Evolutionary conservation across 2,888 invertebrate species (phyloP), one percentile per base, ranked within the genome.

Genomic region (Endomychus coccineus): DNA sequence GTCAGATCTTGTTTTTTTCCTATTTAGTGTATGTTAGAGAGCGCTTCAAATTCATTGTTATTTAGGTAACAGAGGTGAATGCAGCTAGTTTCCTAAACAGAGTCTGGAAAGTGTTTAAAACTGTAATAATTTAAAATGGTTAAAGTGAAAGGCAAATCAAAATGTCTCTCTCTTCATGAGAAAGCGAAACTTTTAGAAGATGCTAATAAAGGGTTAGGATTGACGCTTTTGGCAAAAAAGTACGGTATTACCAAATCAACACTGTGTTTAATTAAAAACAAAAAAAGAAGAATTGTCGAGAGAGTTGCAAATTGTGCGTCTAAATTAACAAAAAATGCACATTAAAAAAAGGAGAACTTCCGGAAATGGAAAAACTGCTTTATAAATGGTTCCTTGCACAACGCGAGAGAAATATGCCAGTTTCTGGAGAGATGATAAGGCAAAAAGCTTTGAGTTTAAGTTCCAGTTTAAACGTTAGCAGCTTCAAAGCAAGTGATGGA

Each of bases 321-420:
- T n/a, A n/a, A n/a, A n/a, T n/a, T n/a, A n/a, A n/a, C n/a, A n/a
- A n/a, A n/a, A n/a, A n/a, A n/a, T n/a, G n/a, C n/a, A n/a, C n/a
- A n/a, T n/a, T n/a, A n/a, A n/a, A n/a, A n/a, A n/a, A n/a, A 25
- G 27, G 6, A 15, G 27, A 11, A 27, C 7, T 11, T 7, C 27
- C 13, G 3, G 14, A 32, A 32, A 39, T 27, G n/a, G 36, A 34
- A 36, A 39, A 39, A 39, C 30, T n/a, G n/a, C n/a, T n/a, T n/a
- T n/a, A n/a, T n/a, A n/a, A n/a, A 27, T 19, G 31, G 27, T 38
- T 34, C 25, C 6, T 38, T 15, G 17, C 15, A n/a, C 38, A 38
- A 34, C 16, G 37, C 2, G 30, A 37, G 17, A 23, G 23, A 15
- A 17, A 37, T 32, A 16, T 38, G 14, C 22, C 38, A 2, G 24